Percentiles rank a stretch among this genome's conserved stretches.
phyloP scores from a whole-genome alignment of 2,797 vertebrate genomes.

The Stomatorhinus walkeri region DNA sequence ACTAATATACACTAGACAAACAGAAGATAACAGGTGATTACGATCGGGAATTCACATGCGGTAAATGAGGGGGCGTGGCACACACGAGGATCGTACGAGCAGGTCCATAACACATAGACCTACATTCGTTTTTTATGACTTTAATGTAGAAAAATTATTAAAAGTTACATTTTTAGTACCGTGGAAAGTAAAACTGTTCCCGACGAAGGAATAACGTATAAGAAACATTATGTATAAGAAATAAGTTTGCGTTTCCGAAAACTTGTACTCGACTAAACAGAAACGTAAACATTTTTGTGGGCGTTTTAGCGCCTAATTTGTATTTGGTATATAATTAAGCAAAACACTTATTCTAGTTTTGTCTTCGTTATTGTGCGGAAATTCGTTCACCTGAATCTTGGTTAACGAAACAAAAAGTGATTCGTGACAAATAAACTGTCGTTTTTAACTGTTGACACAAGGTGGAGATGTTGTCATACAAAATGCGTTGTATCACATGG shows the following conservation, averaged over 20 bases:
- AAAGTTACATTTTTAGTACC: neutral
- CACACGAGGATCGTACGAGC: no score
- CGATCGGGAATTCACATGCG: no score
- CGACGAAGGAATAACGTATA: neutral
- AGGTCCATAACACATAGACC: neutral
- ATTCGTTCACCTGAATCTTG: neutral
- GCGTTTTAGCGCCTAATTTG: neutral
- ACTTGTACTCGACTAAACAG: neutral
- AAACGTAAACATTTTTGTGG: neutral
- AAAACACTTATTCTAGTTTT: neutral
- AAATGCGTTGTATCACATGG: neutral
- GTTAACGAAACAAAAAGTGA: neutral
- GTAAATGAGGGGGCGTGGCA: no score
- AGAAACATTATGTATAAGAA: neutral
- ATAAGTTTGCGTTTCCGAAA: neutral
- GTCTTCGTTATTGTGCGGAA: neutral
- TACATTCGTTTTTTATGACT: neutral
- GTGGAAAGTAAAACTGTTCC: neutral
- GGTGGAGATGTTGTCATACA: conserved; percentile 31
- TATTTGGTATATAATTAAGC: neutral
- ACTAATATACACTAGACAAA: no score
- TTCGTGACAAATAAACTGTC: neutral
- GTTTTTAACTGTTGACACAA: conserved; percentile 29
- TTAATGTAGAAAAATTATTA: neutral
- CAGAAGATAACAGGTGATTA: no score